phyloP scores from a whole-genome alignment of 2,797 vertebrate genomes.

The Melanotaenia maccullochi region DNA sequence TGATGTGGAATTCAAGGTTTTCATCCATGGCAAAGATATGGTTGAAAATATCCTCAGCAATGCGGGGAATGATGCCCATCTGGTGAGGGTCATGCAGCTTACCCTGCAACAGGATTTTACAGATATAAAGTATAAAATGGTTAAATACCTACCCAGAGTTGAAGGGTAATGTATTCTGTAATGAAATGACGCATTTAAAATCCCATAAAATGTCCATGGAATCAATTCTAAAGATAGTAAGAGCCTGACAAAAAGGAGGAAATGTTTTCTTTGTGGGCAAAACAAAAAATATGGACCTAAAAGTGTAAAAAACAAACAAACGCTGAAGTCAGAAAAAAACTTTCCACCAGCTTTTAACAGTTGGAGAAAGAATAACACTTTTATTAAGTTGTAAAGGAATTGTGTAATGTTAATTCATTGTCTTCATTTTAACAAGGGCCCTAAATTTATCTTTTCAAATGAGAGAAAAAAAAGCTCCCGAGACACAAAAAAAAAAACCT shows the following conservation, averaged over 20 bases:
- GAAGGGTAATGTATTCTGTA: not conserved
- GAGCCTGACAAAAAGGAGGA: not conserved
- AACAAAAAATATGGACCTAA: not conserved
- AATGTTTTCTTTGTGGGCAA: not conserved
- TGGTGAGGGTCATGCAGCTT: slow-evolving; percentile 92
- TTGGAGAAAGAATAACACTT: not conserved
- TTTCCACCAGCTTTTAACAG: not conserved
- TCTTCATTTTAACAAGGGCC: no score
- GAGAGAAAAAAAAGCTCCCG: no score
- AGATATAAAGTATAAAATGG: not conserved
- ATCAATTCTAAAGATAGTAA: not conserved
- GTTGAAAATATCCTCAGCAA: slow-evolving; percentile 95
- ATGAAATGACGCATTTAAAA: not conserved
- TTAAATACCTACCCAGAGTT: not conserved
- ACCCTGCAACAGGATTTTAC: slow-evolving; percentile 79
- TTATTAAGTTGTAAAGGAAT: not conserved
- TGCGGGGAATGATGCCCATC: slow-evolving; percentile 97
- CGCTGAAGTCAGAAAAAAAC: not conserved
- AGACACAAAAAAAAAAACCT: not conserved
- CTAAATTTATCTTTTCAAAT: no score
- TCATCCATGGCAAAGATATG: slow-evolving; percentile 98
- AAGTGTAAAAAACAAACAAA: not conserved
- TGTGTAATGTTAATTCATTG: no score
- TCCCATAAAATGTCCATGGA: not conserved
- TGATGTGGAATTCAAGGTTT: slow-evolving; percentile 97